Conservation (phyloP, 2,888 invertebrate species). For the Parapristionchus giblindavisi region DNA sequence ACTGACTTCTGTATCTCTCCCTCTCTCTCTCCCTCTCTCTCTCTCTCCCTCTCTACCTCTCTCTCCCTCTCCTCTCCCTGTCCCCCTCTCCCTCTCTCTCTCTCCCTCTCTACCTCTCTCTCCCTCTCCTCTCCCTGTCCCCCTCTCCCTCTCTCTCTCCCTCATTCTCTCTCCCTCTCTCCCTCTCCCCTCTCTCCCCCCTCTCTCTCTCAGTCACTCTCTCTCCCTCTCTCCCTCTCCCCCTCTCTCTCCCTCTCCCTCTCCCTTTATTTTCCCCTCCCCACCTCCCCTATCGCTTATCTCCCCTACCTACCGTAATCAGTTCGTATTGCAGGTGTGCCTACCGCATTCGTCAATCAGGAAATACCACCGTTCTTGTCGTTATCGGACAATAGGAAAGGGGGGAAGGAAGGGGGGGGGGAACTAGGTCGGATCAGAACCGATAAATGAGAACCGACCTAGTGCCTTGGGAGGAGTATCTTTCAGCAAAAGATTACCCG, state of each 20-base stretch:
- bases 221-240: background rate
- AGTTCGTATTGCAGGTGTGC: constrained; percentile 8
- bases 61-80: background rate
- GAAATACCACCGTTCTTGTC: background rate
- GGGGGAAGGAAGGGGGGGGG: too few species aligned
- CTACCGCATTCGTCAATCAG: background rate
- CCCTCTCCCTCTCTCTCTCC: background rate
- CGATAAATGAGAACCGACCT: too few species aligned
- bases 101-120: background rate
- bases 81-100: constrained; percentile 8
- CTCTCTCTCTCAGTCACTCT: background rate
- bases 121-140: background rate
- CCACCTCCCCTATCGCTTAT: background rate
- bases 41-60: background rate
- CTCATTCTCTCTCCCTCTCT: background rate
- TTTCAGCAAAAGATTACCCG: too few species aligned
- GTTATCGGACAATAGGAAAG: constrained; percentile 14
- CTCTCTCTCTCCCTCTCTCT: background rate
- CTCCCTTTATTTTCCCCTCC: background rate
- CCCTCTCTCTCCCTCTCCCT: constrained; percentile 9
- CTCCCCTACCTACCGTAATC: background rate
- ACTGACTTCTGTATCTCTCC: too few species aligned
- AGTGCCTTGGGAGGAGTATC: too few species aligned
- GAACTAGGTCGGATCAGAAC: too few species aligned
- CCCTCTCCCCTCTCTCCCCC: background rate